Conservation (phyloP, 2,797 vertebrate species). For the Naso thynnoides region DNA sequence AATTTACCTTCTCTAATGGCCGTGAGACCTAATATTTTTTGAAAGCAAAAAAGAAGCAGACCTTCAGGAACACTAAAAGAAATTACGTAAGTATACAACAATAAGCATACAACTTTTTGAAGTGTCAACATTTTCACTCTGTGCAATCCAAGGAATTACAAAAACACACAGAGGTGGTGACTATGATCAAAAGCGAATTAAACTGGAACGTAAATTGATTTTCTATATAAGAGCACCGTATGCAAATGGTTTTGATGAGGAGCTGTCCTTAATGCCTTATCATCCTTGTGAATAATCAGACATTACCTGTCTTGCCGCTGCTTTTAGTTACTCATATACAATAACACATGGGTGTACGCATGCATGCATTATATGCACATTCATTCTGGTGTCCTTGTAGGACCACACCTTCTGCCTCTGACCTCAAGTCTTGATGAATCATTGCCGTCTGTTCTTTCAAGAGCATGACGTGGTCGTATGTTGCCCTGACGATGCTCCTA, state of each 20-base stretch:
- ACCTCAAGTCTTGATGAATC: neutral
- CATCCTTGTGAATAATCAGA: conserved; percentile 13
- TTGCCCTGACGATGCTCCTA: neutral
- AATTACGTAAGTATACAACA: neutral
- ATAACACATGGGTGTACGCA: neutral
- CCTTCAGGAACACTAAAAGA: neutral
- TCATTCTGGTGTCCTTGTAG: neutral
- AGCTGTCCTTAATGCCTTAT: neutral
- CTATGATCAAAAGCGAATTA: neutral
- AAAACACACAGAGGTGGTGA: neutral
- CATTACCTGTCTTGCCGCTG: neutral
- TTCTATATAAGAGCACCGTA: neutral
- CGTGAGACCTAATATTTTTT: neutral
- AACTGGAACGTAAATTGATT: conserved; percentile 4
- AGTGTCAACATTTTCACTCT: neutral
- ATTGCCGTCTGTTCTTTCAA: neutral
- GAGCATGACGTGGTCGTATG: neutral
- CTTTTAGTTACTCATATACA: neutral
- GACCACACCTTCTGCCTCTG: neutral
- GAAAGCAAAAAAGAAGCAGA: neutral
- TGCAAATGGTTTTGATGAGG: neutral
- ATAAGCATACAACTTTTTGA: too few species aligned
- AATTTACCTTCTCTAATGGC: neutral
- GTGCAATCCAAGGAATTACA: neutral
- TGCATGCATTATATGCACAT: neutral